Evolutionary conservation across 2,888 invertebrate species (phyloP).

Genomic region (Drosophila limbata): DNA sequence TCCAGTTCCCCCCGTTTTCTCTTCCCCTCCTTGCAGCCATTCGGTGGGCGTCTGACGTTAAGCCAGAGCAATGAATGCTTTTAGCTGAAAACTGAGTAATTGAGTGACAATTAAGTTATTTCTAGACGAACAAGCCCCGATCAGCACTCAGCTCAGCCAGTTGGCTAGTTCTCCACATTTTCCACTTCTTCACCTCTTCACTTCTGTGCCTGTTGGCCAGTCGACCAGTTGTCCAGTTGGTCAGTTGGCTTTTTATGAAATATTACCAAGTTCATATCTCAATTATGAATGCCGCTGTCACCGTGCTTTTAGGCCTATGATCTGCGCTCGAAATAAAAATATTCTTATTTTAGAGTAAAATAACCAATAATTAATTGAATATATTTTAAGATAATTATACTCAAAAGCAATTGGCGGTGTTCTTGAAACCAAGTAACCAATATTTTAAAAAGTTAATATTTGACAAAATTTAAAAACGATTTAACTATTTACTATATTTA

Average conservation of each 20-base stretch:
- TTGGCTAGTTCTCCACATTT: conserved; percentile 23
- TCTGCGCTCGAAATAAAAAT: too few species aligned
- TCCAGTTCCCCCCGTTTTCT: conserved; percentile 21
- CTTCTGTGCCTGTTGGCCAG: not conserved
- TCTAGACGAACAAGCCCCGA: conserved; percentile 77
- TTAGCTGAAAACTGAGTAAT: conserved; percentile 84
- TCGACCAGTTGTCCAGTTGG: conserved; percentile 26
- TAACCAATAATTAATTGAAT: too few species aligned
- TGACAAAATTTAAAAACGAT: too few species aligned
- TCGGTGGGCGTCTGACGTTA: conserved; percentile 55
- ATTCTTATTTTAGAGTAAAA: too few species aligned
- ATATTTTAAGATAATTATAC: too few species aligned
- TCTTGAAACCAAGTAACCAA: too few species aligned
- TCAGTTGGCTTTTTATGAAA: conserved; percentile 73
- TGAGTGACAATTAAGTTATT: conserved; percentile 85
- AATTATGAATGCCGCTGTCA: conserved; percentile 73
- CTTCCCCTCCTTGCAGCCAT: conserved; percentile 1
- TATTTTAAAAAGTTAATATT: too few species aligned
- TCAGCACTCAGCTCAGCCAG: conserved; percentile 46
- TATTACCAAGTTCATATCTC: conserved; percentile 84
- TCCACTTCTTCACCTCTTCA: conserved; percentile 18
- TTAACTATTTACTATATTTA: too few species aligned
- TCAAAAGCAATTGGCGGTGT: too few species aligned
- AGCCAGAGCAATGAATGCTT: conserved; percentile 77
- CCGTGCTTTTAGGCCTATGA: conserved; percentile 35